Evolutionary conservation across 2,888 invertebrate species (phyloP), one percentile per base, ranked within the genome.

Genomic region (Xanthia togata): DNA sequence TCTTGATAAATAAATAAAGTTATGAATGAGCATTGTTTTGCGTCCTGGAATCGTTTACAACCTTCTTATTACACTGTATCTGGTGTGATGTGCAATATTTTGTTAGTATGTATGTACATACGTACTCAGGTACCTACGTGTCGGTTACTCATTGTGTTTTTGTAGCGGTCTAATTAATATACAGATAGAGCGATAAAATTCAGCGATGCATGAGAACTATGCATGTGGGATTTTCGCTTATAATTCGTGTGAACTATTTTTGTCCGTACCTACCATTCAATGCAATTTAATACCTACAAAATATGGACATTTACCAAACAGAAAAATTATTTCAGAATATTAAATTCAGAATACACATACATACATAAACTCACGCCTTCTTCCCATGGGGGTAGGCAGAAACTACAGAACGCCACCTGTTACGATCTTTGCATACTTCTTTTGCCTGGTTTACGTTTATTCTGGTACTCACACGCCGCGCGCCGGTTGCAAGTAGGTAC

Each of bases 21-120:
- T 87, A 79, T 87, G 84, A 91, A 90, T 88, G 78, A 84, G 87
- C 85, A 92, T 89, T 89, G 89, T 89, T 87, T 83, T 87, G 83
- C 78, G 88, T 76, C 82, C 87, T 88, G 89, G 85, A 89, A 88
- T 71, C 76, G 75, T 83, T 80, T 86, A 88, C 83, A 82, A 78
- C 81, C 84, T 84, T 81, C 77, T 84, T 83, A 65, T 77, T 81
- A 68, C 78, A 76, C 68, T 72, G 77, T 85, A 84, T 73, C 81
- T 75, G 55, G 70, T 73, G 70, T 72, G 73, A 85, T 89, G 84
- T 89, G 89, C 83, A 89, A 87, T 85, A 88, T 88, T 90, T 87
- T 89, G 86, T 88, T 87, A 81, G 75, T 86, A 86, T 50, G 64
- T 76, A 77, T 53, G 6, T 44, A 17, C 6, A 26, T 53, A 63